Conservation (phyloP, 1,140 invertebrate genomes). For the Branchinecta lindahli region DNA sequence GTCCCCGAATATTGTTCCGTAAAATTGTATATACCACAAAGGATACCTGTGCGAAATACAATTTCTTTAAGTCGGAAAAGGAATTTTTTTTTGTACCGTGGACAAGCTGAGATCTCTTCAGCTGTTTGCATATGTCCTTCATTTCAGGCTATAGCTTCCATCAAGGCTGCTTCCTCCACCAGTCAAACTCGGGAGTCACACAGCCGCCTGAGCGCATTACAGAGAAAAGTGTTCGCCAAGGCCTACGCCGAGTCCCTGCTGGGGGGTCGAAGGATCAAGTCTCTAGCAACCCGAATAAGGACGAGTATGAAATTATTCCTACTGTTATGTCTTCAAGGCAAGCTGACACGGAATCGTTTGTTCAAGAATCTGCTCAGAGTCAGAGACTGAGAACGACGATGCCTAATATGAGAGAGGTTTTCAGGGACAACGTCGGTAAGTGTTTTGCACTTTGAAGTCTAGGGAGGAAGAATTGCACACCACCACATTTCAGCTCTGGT, state of each 20-base stretch:
- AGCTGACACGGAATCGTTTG: neutral
- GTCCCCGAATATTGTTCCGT: too few relatives aligned
- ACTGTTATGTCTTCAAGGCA: slow-evolving; percentile 10
- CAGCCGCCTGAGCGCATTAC: slow-evolving; percentile 35
- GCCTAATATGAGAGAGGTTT: too few relatives aligned
- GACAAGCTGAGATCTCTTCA: too few relatives aligned
- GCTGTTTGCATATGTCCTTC: neutral
- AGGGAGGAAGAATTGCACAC: too few relatives aligned
- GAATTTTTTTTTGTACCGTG: too few relatives aligned
- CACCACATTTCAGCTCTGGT: too few relatives aligned
- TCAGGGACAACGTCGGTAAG: too few relatives aligned
- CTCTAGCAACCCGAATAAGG: neutral
- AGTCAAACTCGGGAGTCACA: slow-evolving; percentile 47
- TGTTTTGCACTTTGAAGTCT: too few relatives aligned
- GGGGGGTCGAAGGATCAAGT: neutral
- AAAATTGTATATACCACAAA: too few relatives aligned
- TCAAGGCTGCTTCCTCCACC: slow-evolving; percentile 51
- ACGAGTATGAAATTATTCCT: slow-evolving; percentile 14
- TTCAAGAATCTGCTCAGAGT: slow-evolving; percentile 9
- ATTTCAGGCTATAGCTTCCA: slow-evolving; percentile 48
- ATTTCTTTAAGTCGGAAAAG: too few relatives aligned
- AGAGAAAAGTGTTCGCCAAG: slow-evolving; percentile 23
- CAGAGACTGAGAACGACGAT: too few relatives aligned
- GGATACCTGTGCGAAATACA: too few relatives aligned
- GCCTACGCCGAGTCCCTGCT: slow-evolving; percentile 28